Conservation (phyloP, 1,140 invertebrate genomes). For the Cepaea nemoralis region DNA sequence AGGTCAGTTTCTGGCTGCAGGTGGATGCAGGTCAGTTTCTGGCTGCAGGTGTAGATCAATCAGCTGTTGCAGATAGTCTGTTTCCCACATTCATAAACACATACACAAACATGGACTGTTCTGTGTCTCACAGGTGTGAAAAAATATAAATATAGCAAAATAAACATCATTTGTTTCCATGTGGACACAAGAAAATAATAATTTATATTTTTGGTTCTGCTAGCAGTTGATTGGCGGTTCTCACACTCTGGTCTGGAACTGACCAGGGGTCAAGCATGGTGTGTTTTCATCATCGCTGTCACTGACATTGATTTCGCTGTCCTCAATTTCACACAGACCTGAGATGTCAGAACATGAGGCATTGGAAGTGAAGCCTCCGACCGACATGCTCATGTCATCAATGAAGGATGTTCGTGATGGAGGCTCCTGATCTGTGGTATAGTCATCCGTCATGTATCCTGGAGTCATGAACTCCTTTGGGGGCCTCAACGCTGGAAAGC, state of each 20-base stretch:
- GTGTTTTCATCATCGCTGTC: conserved; percentile 55
- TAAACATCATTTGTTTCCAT: too few species aligned
- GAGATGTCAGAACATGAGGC: conserved; percentile 83
- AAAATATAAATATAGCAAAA: too few species aligned
- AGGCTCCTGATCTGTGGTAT: conserved; percentile 56
- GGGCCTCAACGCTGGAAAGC: conserved; percentile 46
- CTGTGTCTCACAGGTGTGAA: too few species aligned
- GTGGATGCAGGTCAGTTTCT: too few species aligned
- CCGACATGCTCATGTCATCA: conserved; percentile 82
- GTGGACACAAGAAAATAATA: too few species aligned
- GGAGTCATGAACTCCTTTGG: conserved; percentile 47
- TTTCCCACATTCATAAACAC: too few species aligned
- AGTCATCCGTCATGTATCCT: conserved; percentile 57
- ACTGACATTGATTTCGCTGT: conserved; percentile 73
- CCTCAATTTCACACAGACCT: conserved; percentile 89
- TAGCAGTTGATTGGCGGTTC: background rate
- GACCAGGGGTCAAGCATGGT: conserved; percentile 40
- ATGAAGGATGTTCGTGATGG: conserved; percentile 65
- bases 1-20: too few species aligned
- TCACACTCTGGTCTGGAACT: conserved; percentile 55
- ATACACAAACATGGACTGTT: too few species aligned
- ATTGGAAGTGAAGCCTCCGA: conserved; percentile 77
- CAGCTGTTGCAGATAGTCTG: too few species aligned
- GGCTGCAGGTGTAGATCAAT: too few species aligned
- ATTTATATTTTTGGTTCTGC: too few species aligned